These are phyloP conservation scores for Macrotrachela quadricornifera DNA, from an alignment of 1,140 invertebrate species.

Conservation along the genomic window DNA sequence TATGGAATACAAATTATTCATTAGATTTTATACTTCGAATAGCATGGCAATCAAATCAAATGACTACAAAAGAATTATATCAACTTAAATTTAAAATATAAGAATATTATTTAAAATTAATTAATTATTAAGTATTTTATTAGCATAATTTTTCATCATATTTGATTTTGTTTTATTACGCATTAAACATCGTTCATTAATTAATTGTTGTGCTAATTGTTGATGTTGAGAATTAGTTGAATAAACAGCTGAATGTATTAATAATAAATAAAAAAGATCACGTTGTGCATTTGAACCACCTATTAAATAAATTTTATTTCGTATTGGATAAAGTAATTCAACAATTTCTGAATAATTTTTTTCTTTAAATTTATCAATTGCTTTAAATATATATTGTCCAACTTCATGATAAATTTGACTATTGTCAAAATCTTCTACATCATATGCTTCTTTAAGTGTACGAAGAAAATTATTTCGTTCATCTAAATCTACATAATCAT, in stretches of 20 bases:
- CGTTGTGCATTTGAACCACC: constrained; percentile 8
- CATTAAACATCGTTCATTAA: too few relatives aligned
- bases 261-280: background rate
- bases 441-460: background rate
- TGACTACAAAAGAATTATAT: too few relatives aligned
- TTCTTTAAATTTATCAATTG: background rate
- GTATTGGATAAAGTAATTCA: constrained; percentile 1
- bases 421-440: background rate
- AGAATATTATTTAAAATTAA: too few relatives aligned
- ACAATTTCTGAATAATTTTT: constrained; percentile 3
- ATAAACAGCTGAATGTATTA: constrained; percentile 1
- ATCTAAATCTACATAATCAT: background rate
- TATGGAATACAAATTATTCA: too few relatives aligned
- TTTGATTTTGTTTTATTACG: too few relatives aligned
- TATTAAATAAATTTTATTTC: constrained; percentile 1
- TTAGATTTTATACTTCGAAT: too few relatives aligned
- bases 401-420: background rate
- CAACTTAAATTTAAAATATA: too few relatives aligned
- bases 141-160: too few relatives aligned
- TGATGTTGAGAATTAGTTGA: background rate
- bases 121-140: too few relatives aligned
- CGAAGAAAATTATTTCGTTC: background rate
- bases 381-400: background rate
- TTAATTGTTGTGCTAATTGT: too few relatives aligned
- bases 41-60: too few relatives aligned